Evolutionary conservation across 2,113 vertebrate genomes (phyloP).

Genomic region (Todiramphus chloris): DNA sequence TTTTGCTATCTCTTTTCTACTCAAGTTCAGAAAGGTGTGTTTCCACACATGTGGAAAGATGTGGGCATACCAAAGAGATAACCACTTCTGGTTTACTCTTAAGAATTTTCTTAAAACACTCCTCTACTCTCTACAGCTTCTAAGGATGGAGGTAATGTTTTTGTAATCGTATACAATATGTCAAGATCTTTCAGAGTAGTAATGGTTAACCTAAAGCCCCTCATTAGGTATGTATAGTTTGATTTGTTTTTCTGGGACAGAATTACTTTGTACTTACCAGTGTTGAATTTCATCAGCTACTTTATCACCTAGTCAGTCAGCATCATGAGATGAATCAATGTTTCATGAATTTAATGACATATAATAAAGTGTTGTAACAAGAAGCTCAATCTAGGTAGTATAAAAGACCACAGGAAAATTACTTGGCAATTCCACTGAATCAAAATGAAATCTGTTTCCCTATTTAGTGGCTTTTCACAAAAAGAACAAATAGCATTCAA

Average conservation of each 20-base stretch:
- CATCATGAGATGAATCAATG: constrained; percentile 20
- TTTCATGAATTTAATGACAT: constrained; percentile 36
- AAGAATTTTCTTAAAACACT: background rate
- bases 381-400: background rate
- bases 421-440: background rate
- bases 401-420: background rate
- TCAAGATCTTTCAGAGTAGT: background rate
- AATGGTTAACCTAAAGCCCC: background rate
- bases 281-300: background rate
- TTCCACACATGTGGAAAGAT: background rate
- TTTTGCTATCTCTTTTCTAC: background rate
- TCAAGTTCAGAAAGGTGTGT: background rate
- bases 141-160: background rate
- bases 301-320: constrained; percentile 8
- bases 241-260: background rate
- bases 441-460: background rate
- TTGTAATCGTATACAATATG: background rate
- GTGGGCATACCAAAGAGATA: background rate
- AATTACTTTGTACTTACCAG: background rate
- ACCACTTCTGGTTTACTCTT: background rate
- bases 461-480: background rate
- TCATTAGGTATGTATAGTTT: background rate
- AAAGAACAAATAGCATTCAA: background rate
- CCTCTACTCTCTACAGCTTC: background rate
- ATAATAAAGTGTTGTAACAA: background rate